phyloP scores from a whole-genome alignment of 2,888 invertebrate species.

The Dynastes grantii region DNA sequence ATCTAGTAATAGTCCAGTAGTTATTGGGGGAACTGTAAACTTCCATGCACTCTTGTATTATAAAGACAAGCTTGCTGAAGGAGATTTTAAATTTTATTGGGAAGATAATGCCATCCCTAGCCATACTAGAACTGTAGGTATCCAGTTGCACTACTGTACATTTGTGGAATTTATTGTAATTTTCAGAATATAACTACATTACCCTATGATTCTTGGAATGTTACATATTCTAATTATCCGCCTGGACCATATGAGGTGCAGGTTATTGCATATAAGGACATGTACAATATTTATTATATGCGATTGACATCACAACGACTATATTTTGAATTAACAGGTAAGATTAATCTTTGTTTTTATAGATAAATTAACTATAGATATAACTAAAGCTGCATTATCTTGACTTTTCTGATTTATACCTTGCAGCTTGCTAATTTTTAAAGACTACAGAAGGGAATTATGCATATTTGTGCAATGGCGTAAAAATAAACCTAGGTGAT shows the following conservation, averaged over 20 bases:
- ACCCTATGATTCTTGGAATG: constrained; percentile 76
- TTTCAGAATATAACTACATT: constrained; percentile 70
- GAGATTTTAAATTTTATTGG: constrained; percentile 75
- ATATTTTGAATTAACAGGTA: constrained; percentile 72
- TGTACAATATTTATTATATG: constrained; percentile 68
- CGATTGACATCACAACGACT: constrained; percentile 67
- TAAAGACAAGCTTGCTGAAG: constrained; percentile 68
- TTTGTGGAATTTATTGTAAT: constrained; percentile 18
- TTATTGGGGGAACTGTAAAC: constrained; percentile 81
- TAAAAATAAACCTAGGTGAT: no score
- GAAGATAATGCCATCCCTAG: constrained; percentile 75
- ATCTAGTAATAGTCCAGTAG: constrained; percentile 78
- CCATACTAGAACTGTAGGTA: constrained; percentile 71
- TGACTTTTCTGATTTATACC: no score
- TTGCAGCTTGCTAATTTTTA: no score
- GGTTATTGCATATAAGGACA: constrained; percentile 71
- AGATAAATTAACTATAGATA: not conserved
- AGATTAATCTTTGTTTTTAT: constrained; percentile 55
- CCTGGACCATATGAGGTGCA: constrained; percentile 76
- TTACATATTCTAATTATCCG: constrained; percentile 74
- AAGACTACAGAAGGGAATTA: no score
- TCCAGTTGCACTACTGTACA: constrained; percentile 15
- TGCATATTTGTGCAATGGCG: no score
- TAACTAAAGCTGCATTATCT: no score
- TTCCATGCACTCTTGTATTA: constrained; percentile 77